A percentile compares a stretch with the other conserved stretches of the same genome.
Conservation (phyloP, 2,797 vertebrate species). For the Phylloscopus collybita region DNA sequence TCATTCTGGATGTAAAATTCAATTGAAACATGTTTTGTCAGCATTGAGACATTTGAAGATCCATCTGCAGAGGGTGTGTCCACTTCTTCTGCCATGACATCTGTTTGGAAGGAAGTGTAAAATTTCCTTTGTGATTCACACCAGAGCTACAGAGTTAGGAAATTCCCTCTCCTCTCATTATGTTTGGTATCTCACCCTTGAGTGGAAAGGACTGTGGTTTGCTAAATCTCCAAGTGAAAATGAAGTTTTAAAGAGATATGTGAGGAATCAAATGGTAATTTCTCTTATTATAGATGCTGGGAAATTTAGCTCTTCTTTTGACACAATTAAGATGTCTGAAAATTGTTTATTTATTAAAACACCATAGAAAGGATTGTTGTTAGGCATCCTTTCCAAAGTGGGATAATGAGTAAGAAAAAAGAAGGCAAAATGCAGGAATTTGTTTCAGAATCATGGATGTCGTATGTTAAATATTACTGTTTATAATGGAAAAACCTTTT, state of each 20-base stretch:
- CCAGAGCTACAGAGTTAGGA: slow-evolving; percentile 16
- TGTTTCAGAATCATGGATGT: background rate
- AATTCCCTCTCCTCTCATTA: background rate
- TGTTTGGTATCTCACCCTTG: slow-evolving; percentile 7
- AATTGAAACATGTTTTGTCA: slow-evolving; percentile 54
- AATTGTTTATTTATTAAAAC: background rate
- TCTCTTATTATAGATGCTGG: background rate
- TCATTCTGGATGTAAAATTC: slow-evolving; percentile 32
- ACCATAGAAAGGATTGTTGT: background rate
- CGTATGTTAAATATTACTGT: background rate
- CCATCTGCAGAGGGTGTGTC: slow-evolving; percentile 61
- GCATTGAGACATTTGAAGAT: slow-evolving; percentile 35
- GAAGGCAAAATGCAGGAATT: background rate
- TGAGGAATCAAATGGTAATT: background rate
- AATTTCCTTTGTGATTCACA: slow-evolving; percentile 53
- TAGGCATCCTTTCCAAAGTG: background rate
- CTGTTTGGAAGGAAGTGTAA: slow-evolving; percentile 61
- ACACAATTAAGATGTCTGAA: background rate
- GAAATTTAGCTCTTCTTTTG: background rate
- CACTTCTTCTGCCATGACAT: slow-evolving; percentile 48
- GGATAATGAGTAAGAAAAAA: background rate
- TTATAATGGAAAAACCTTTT: background rate
- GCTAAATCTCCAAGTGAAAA: background rate
- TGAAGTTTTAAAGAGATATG: background rate
- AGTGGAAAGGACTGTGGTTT: background rate